phyloP scores from a whole-genome alignment of 2,113 vertebrate species.

The Romanogobio albipinnatus region DNA sequence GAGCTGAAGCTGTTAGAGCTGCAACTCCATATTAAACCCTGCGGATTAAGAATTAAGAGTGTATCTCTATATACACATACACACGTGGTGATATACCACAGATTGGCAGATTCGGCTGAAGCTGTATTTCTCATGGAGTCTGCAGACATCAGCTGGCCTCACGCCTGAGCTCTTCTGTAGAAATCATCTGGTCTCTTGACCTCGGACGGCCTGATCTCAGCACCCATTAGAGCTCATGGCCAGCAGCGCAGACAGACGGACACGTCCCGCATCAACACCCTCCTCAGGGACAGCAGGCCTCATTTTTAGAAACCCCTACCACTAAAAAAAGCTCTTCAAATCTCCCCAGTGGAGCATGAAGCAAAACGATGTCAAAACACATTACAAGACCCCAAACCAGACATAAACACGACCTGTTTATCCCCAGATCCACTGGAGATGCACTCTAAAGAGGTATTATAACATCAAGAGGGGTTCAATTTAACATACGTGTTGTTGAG shows the following conservation, averaged over 20 bases:
- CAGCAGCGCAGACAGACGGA: background rate
- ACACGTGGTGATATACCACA: too few relatives aligned
- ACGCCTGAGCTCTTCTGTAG: slow-evolving; percentile 23
- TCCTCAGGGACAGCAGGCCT: background rate
- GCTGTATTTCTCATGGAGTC: background rate
- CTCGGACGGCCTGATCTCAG: background rate
- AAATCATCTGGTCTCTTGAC: slow-evolving; percentile 17
- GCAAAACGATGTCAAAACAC: slow-evolving; percentile 23
- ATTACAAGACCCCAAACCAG: background rate
- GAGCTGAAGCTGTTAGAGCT: too few relatives aligned
- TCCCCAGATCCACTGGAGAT: background rate
- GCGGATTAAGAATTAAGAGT: too few relatives aligned
- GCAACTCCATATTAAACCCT: too few relatives aligned
- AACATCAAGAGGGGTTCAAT: background rate
- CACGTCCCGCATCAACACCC: background rate
- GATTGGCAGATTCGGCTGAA: background rate
- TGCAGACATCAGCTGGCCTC: slow-evolving; percentile 20
- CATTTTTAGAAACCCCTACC: slow-evolving; percentile 1
- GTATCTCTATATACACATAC: too few relatives aligned
- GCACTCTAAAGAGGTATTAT: background rate
- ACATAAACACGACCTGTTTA: background rate
- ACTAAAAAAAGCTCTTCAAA: slow-evolving; percentile 21
- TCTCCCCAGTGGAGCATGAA: background rate
- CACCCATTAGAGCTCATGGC: slow-evolving; percentile 22
- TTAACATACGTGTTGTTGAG: background rate